Conservation (phyloP, 2,888 invertebrate species). For the Xestia c-nigrum region DNA sequence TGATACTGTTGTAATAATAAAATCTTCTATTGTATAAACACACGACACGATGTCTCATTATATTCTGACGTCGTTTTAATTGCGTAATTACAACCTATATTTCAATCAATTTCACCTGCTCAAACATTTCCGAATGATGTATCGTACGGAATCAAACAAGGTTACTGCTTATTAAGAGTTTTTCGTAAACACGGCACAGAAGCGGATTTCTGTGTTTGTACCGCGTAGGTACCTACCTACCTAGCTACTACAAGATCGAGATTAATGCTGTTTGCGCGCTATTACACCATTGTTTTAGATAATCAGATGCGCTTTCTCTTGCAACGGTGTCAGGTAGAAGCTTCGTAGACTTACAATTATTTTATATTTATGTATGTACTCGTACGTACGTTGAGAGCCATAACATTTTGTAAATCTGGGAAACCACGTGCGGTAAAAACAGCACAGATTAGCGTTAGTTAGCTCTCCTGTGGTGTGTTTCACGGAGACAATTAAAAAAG, state of each 20-base stretch:
- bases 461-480: constrained; percentile 33
- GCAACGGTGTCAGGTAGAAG: constrained; percentile 64
- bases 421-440: constrained; percentile 33
- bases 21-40: constrained; percentile 4
- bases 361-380: constrained; percentile 40
- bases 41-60: not conserved
- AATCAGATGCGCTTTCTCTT: constrained; percentile 71
- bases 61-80: not conserved
- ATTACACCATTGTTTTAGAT: constrained; percentile 71
- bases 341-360: constrained; percentile 46
- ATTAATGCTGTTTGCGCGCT: constrained; percentile 49
- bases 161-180: constrained; percentile 14
- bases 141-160: constrained; percentile 5
- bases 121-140: constrained; percentile 15
- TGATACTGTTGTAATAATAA: not conserved
- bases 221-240: constrained; percentile 2
- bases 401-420: constrained; percentile 35
- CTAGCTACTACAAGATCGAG: constrained; percentile 27
- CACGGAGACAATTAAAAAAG: constrained; percentile 66
- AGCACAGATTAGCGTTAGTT: constrained; percentile 54
- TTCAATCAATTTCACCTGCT: constrained; percentile 12
- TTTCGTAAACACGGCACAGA: constrained; percentile 42
- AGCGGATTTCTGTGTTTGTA: constrained; percentile 14
- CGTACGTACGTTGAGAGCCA: constrained; percentile 1
- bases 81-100: not conserved